phyloP scores from a whole-genome alignment of 2,797 vertebrate species.

The Poecilia gillii region DNA sequence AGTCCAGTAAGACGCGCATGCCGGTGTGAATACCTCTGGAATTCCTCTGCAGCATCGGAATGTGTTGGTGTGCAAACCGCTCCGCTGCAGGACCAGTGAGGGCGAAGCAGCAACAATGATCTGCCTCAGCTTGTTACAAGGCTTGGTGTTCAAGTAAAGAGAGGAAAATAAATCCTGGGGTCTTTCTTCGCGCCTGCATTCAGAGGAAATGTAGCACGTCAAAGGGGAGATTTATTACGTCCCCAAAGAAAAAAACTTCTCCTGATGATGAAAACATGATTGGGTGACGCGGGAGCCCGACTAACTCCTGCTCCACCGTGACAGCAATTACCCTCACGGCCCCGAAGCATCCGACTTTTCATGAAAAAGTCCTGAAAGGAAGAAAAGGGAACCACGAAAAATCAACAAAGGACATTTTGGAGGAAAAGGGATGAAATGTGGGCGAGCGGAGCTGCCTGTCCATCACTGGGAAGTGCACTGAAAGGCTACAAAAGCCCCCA shows the following conservation, averaged over 20 bases:
- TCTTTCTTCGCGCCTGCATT: constrained; percentile 78
- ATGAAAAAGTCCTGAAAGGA: constrained; percentile 49
- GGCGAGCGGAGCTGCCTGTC: constrained; percentile 72
- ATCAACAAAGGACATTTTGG: constrained; percentile 69
- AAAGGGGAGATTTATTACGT: constrained; percentile 77
- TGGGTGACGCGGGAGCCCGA: constrained; percentile 67
- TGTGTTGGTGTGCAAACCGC: constrained; percentile 72
- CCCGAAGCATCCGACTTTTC: constrained; percentile 56
- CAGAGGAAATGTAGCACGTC: constrained; percentile 82
- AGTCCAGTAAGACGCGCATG: constrained; percentile 65
- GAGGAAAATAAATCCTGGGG: constrained; percentile 33
- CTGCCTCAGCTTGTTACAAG: constrained; percentile 83
- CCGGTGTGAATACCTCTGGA: constrained; percentile 71
- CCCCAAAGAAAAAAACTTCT: constrained; percentile 75
- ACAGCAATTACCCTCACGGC: constrained; percentile 74
- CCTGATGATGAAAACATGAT: constrained; percentile 76
- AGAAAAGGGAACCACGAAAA: constrained; percentile 35
- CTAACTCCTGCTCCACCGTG: constrained; percentile 68
- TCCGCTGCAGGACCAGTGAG: constrained; percentile 71
- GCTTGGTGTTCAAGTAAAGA: constrained; percentile 61
- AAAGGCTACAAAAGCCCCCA: constrained; percentile 72
- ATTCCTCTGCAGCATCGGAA: constrained; percentile 63
- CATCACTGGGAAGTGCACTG: constrained; percentile 67
- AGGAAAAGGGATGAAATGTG: constrained; percentile 59
- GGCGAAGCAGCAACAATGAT: constrained; percentile 73